Evolutionary conservation across 2,888 invertebrate genomes (phyloP), one percentile per base, ranked within the genome.

Genomic region (Drosophila niveifrons): DNA sequence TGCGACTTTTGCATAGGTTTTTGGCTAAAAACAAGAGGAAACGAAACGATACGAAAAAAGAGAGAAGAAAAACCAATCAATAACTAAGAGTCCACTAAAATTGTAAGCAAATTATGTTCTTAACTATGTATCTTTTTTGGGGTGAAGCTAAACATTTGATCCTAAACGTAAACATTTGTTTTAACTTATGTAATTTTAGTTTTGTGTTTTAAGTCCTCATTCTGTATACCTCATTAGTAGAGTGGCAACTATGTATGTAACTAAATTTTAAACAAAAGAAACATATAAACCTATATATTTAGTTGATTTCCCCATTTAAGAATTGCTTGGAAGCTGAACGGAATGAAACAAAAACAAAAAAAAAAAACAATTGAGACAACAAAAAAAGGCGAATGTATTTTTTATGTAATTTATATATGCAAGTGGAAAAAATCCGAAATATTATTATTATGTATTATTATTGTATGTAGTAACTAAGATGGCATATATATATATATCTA

Each of bases 141-240:
- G 68, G 46, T 74, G 69, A 77, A 69, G 69, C 72, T 17, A 55
- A 29, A 41, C 15, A 55, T n/a, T 43, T 78, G 75, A 78, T 84
- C 79, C 77, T 85, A 80, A 76, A 69, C 43, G 29, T 29, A 29
- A 52, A 43, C 41, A 65, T 63, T 77, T 65, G 58, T 67, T 78
- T 68, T 15, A 63, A 68, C 61, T 64, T 72, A 66, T 73, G 58
- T 85, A 79, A 67, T 68, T 74, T 77, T 76, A 83, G 66, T 82
- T 82, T 66, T 66, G 53, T 61, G 65, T 71, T 71, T 75, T 78
- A 75, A 82, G 84, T 67, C 73, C 82, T 72, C 67, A 72, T 74
- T 88, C 72, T 80, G 74, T 88, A 83, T 83, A 83, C 88, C 83
- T 83, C 83, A 83, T 83, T 82, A 82, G 75, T 82, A 63, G 74